These are phyloP conservation scores for Drosophila pachea DNA, from an alignment of 1,140 invertebrate species.

Conservation along the genomic window DNA sequence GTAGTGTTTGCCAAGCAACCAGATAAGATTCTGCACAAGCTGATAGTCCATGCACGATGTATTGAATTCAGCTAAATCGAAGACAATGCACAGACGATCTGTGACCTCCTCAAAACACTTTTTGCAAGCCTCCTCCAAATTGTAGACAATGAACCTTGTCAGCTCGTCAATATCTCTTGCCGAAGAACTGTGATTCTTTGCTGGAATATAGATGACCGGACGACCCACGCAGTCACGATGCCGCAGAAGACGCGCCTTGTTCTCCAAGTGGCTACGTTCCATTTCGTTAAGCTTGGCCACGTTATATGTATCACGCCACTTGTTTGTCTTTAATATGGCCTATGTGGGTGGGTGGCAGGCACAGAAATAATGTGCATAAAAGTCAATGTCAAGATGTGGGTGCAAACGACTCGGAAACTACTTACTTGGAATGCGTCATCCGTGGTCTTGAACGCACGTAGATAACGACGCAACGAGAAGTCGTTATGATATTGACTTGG, in stretches of 20 bases:
- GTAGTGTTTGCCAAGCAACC: constrained; percentile 86
- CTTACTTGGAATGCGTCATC: constrained; percentile 86
- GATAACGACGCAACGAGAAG: constrained; percentile 84
- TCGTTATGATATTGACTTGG: constrained; percentile 86
- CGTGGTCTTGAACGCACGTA: constrained; percentile 85
- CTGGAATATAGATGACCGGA: constrained; percentile 87
- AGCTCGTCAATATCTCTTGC: constrained; percentile 86
- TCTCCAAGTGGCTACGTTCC: constrained; percentile 82
- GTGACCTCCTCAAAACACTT: constrained; percentile 88
- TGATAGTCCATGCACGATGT: constrained; percentile 88
- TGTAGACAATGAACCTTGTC: constrained; percentile 87
- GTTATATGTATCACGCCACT: constrained; percentile 86
- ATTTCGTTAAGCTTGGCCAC: constrained; percentile 81
- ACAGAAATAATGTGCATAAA: constrained; percentile 16
- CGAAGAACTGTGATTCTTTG: constrained; percentile 86
- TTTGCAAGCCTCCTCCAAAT: constrained; percentile 87
- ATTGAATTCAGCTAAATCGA: constrained; percentile 86
- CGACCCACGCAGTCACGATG: constrained; percentile 85
- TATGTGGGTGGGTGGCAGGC: constrained; percentile 50
- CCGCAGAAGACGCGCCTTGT: constrained; percentile 84
- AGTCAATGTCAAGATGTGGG: constrained; percentile 34
- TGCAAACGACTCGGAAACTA: constrained; percentile 6
- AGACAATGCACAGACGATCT: constrained; percentile 88
- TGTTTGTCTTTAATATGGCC: constrained; percentile 88
- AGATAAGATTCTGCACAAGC: constrained; percentile 87